Base-by-base conservation (phyloP, 2,797 vertebrate genomes). In the Iguana delicatissima region DNA sequence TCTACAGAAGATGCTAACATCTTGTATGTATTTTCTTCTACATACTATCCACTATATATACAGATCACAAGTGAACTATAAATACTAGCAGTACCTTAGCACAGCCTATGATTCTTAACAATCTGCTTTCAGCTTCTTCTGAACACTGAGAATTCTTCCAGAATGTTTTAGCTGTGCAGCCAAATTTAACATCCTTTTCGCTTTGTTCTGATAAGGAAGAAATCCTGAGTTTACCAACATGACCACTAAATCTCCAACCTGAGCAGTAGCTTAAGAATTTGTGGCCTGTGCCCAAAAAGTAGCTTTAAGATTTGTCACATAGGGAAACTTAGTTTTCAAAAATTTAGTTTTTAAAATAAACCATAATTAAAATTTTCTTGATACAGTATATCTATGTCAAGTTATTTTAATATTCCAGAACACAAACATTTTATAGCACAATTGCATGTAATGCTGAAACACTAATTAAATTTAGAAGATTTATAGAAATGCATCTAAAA, bases 61-160 rank as follows among this genome's bases (percentile, higher is more conserved):
- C 29, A 93, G 94, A 46, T 59, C 89, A 80, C 79, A 73, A 85
- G 46, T 50, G 88, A 92, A 84, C 67, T 74, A 90, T 85, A 86
- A 93, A 90, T 77, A 93, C 92, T 91, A 93, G 52, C 0, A 81
- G 89, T 87, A 81, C 59, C 35, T 13, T 59, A 52, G 1, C 9
- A 79, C 80, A 46, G 74, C 64, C n/a, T 77, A 4, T 74, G 85
- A 67, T 92, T 91, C 86, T 32, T 73, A 81, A 67, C 46, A 69
- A 52, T 16, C 81, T 87, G n/a, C 80, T 79, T 76, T 90, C 83
- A 42, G 84, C 82, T 26, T 67, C 88, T 82, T 18, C n/a, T 57
- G 76, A 86, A 86, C 81, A 86, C 38, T 55, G 69, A 73, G 80
- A 62, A 24, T 87, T 81, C 52, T 85, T 80, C 38, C 79, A 87